Evolutionary conservation across 2,888 invertebrate species (phyloP), one percentile per base, ranked within the genome.

Genomic region (Ariolimax columbianus): DNA sequence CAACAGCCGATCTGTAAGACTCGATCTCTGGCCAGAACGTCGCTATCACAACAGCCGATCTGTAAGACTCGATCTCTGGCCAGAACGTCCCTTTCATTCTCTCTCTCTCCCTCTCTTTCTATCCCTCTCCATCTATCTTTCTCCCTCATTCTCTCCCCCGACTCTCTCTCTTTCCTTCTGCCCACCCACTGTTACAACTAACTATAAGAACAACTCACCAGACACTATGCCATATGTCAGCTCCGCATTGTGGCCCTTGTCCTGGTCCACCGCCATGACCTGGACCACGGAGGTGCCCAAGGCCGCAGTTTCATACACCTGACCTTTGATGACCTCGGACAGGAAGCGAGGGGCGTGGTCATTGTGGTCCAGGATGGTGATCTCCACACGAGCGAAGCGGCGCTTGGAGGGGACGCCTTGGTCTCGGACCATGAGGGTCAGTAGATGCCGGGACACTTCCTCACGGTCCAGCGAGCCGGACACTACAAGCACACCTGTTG

Each of bases 271-370:
- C 0, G 98, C 98, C 86, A 96, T 95, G 47, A 98, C 96, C 88
- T 96, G 95, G 33, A 97, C 94, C 23, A 98, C 96, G 89, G 91
- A 90, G 6, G 93, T 93, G 7, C 93, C 93, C 30, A 92, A 83
- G 11, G 92, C 91, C 0, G 93, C 91, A 0, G 93, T 92, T 88
- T 93, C 93, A 86, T 92, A 93, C 77, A 94, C 91, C 11, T 91
- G 89, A 23, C 92, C 92, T 93, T 97, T 96, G 86, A 97, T 96
- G 90, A 97, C 96, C 90, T 96, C 95, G 78, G 97, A 96, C 83
- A 97, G 96, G 95, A 99, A 99, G 92, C 96, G 96, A 0, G 99
- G 98, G 85, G 96, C 95, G 94, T 98, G 97, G 94, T 98, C 98
- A 94, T 98, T 98, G 90, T 97, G 96, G 94, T 97, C 98, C 93